These are phyloP conservation scores for Poecilus cupreus DNA, from an alignment of 2,888 invertebrate species.

Conservation along the genomic window DNA sequence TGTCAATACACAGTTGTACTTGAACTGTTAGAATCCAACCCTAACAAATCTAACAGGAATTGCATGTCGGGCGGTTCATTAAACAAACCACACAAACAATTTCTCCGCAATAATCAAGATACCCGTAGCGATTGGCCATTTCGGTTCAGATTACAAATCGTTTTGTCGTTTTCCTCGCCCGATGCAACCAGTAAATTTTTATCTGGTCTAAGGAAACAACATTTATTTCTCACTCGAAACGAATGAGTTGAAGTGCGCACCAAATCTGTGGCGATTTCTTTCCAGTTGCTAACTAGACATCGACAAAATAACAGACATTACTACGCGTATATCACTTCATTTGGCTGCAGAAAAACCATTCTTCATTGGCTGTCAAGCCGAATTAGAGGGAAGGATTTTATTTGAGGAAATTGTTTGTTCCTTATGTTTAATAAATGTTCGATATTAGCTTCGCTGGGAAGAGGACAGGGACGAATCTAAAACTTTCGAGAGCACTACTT, in stretches of 20 bases:
- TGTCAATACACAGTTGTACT: too few relatives aligned
- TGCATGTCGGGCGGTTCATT: conserved; percentile 26
- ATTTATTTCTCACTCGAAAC: conserved; percentile 35
- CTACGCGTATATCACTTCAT: conserved; percentile 9
- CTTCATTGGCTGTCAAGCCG: background rate
- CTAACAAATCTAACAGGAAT: background rate
- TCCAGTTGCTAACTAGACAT: conserved; percentile 31
- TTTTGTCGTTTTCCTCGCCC: conserved; percentile 11
- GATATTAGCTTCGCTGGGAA: too few relatives aligned
- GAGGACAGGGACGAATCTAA: too few relatives aligned
- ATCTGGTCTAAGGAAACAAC: conserved; percentile 36
- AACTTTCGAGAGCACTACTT: too few relatives aligned
- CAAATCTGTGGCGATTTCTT: conserved; percentile 45
- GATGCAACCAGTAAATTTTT: conserved; percentile 49
- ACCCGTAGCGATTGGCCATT: conserved; percentile 23
- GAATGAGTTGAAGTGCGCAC: conserved; percentile 8
- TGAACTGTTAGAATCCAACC: background rate
- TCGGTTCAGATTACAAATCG: conserved; percentile 34
- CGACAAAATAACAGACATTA: conserved; percentile 18
- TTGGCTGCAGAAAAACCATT: background rate
- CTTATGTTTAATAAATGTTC: too few relatives aligned
- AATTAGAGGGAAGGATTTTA: background rate
- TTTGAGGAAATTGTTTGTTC: too few relatives aligned
- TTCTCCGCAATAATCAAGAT: conserved; percentile 39
- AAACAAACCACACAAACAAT: conserved; percentile 4